Percentiles rank a stretch among this genome's conserved stretches.
Conservation (phyloP, 2,113 vertebrate species). For the Cephalopterus ornatus region DNA sequence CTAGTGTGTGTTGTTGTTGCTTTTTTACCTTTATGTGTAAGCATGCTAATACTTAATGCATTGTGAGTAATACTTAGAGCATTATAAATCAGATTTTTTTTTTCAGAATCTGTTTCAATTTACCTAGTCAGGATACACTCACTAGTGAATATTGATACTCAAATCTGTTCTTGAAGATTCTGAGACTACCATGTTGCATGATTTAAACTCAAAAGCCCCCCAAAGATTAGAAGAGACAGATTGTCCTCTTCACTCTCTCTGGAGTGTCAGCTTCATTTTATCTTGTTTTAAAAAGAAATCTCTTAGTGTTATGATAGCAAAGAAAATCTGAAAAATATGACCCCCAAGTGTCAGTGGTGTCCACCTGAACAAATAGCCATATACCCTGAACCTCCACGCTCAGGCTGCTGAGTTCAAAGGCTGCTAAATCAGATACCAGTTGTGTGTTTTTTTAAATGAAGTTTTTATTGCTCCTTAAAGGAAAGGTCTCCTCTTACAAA, state of each 20-base stretch:
- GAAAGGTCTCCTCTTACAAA: conserved; percentile 2
- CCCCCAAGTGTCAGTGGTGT: neutral
- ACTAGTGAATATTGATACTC: neutral
- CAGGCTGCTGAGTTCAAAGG: conserved; percentile 36
- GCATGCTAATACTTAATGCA: conserved; percentile 50
- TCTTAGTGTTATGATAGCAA: conserved; percentile 13
- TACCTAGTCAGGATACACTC: neutral
- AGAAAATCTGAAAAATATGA: conserved; percentile 47
- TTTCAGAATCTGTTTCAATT: neutral
- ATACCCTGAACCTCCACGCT: neutral
- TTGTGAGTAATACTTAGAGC: conserved; percentile 53
- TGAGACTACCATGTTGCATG: neutral
- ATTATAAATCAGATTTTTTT: neutral
- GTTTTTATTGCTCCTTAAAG: conserved; percentile 13
- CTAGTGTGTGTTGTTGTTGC: conserved; percentile 44
- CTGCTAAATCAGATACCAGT: conserved; percentile 23
- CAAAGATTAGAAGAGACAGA: neutral
- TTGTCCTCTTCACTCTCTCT: neutral
- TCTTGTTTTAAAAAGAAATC: neutral
- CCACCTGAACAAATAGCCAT: conserved; percentile 51
- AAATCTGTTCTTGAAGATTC: neutral
- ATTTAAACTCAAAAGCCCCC: neutral
- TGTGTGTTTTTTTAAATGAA: neutral
- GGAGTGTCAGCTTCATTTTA: conserved; percentile 7
- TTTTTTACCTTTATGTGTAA: conserved; percentile 69